Evolutionary conservation across 2,113 vertebrate genomes (phyloP).

Genomic region (Charina bottae): DNA sequence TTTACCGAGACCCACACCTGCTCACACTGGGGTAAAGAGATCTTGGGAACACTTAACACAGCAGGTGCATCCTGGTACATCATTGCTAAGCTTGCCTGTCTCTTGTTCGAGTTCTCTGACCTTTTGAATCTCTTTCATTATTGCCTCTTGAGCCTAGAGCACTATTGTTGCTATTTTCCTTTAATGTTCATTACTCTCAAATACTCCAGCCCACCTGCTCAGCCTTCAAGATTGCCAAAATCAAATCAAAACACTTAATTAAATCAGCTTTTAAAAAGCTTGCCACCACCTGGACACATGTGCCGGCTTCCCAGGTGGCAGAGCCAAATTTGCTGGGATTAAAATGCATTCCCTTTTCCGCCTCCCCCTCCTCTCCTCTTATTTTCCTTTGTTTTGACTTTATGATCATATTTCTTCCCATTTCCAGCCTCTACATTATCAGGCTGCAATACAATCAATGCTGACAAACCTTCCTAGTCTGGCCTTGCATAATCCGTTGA

Average conservation of each 20-base stretch:
- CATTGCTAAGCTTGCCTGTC: background rate
- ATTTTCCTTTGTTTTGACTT: background rate
- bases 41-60: background rate
- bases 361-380: background rate
- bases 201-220: conserved; percentile 26
- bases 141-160: conserved; percentile 2
- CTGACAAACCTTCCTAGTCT: background rate
- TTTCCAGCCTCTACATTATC: background rate
- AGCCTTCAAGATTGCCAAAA: conserved; percentile 36
- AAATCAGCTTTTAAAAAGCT: conserved; percentile 54
- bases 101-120: background rate
- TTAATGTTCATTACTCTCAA: conserved; percentile 26
- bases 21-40: background rate
- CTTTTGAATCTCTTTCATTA: conserved; percentile 17
- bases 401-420: background rate
- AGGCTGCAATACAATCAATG: fast-evolving
- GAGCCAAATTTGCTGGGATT: conserved; percentile 57
- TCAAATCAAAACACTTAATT: conserved; percentile 70
- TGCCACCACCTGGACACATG: conserved; percentile 56
- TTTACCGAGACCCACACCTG: background rate
- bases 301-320: conserved; percentile 56
- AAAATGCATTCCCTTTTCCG: conserved; percentile 54
- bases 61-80: background rate
- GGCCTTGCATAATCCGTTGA: background rate
- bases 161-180: background rate